Percentiles rank a stretch among this genome's conserved stretches.
These are phyloP conservation scores for Drosophila sp. DNA, from an alignment of 1,140 invertebrate genomes.

Conservation along the genomic window DNA sequence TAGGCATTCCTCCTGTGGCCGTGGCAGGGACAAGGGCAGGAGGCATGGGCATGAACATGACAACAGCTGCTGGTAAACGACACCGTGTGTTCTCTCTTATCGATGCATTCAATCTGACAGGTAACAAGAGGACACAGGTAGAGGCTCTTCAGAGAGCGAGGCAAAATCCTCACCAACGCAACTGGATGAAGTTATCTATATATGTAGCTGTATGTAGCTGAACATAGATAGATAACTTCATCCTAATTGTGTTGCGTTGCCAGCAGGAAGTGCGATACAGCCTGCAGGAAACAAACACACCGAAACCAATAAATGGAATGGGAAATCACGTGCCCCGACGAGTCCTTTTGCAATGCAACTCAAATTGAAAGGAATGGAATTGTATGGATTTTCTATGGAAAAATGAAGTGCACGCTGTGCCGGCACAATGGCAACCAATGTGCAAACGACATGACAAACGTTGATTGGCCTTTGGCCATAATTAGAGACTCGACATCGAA, in stretches of 20 bases:
- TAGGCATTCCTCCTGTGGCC: not conserved
- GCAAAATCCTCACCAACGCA: constrained; percentile 28
- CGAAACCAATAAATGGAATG: not conserved
- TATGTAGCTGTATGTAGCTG: too few species aligned
- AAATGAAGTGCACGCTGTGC: constrained; percentile 10
- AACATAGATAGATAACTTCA: constrained; percentile 32
- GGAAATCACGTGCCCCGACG: constrained; percentile 31
- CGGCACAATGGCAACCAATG: not conserved
- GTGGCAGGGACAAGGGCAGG: not conserved
- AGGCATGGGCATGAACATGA: not conserved
- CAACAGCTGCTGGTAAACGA: constrained; percentile 71
- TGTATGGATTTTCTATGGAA: constrained; percentile 3
- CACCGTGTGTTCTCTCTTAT: constrained; percentile 58
- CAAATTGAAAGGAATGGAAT: constrained; percentile 15
- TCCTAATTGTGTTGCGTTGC: constrained; percentile 36
- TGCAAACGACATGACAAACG: constrained; percentile 34
- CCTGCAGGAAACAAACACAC: constrained; percentile 12
- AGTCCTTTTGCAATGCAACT: constrained; percentile 13
- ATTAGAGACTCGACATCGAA: constrained; percentile 25
- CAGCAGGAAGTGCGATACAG: constrained; percentile 66
- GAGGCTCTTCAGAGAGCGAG: constrained; percentile 1
- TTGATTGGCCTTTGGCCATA: constrained; percentile 48
- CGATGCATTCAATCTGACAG: constrained; percentile 71
- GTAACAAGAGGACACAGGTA: constrained; percentile 52
- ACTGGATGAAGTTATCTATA: too few species aligned